phyloP scores from a whole-genome alignment of 2,888 invertebrate genomes.

The Ormyrus pomaceus region DNA sequence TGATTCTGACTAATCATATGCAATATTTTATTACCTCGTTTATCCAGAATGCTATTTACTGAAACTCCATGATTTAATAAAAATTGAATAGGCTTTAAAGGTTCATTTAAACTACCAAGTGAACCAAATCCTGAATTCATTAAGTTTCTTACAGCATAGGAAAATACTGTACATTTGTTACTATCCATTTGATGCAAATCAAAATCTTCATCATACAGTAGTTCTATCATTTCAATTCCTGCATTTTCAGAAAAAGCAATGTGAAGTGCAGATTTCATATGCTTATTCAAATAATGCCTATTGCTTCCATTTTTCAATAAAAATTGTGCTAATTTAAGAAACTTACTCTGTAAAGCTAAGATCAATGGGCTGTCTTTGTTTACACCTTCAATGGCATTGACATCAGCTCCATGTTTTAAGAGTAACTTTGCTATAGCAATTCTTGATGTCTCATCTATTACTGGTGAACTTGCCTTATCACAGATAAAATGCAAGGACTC shows the following conservation, averaged over 20 bases:
- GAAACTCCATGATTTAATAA: slow-evolving; percentile 27
- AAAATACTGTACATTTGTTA: slow-evolving; percentile 7
- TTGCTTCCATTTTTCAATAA: slow-evolving; percentile 10
- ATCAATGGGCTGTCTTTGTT: slow-evolving; percentile 14
- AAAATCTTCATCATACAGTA: slow-evolving; percentile 5
- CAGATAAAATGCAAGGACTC: slow-evolving; percentile 42
- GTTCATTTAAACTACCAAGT: neutral
- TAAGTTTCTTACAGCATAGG: slow-evolving; percentile 2
- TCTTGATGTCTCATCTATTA: neutral
- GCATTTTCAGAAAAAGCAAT: slow-evolving; percentile 15
- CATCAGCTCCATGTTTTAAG: slow-evolving; percentile 17
- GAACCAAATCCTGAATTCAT: neutral
- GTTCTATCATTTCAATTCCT: slow-evolving; percentile 10
- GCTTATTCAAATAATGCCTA: neutral
- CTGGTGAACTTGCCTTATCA: slow-evolving; percentile 11
- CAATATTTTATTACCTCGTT: slow-evolving; percentile 23
- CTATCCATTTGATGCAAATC: neutral
- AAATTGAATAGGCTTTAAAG: neutral
- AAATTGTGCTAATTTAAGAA: neutral
- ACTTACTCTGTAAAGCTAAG: slow-evolving; percentile 11
- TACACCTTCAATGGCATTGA: neutral
- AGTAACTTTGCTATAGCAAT: slow-evolving; percentile 18
- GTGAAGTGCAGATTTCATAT: slow-evolving; percentile 11
- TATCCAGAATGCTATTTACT: slow-evolving; percentile 25
- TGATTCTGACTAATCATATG: slow-evolving; percentile 47